Conservation (phyloP, 2,888 invertebrate genomes). For the Crocallis elinguaria region DNA sequence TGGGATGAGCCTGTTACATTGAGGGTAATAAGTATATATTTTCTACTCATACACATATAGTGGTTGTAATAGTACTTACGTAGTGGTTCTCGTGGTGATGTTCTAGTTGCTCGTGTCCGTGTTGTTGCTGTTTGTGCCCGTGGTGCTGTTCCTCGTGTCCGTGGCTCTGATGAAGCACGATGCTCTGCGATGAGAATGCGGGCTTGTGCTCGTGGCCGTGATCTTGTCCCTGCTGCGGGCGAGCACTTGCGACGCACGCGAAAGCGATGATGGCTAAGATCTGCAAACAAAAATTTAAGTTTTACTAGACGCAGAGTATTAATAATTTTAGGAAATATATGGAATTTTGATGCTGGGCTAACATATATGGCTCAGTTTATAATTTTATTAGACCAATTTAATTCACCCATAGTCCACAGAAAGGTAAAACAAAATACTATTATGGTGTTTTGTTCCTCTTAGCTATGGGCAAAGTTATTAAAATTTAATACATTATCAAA, state of each 20-base stretch:
- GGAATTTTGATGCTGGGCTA: not conserved
- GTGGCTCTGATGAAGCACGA: slow-evolving; percentile 53
- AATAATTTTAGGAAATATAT: too few relatives aligned
- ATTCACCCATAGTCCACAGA: too few relatives aligned
- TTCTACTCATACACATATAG: not conserved
- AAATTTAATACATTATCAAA: too few relatives aligned
- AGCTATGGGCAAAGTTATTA: too few relatives aligned
- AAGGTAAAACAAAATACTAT: too few relatives aligned
- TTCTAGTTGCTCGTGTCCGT: slow-evolving; percentile 9
- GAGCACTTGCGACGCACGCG: slow-evolving; percentile 12
- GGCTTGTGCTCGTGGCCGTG: slow-evolving; percentile 28
- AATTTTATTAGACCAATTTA: too few relatives aligned
- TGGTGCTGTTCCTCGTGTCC: slow-evolving; percentile 35
- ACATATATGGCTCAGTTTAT: too few relatives aligned
- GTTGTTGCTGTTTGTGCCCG: slow-evolving; percentile 2
- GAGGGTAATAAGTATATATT: slow-evolving; percentile 1
- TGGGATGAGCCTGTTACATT: slow-evolving; percentile 44
- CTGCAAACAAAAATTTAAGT: not conserved
- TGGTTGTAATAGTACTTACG: slow-evolving; percentile 33
- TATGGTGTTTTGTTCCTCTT: too few relatives aligned
- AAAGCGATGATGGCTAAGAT: slow-evolving; percentile 14
- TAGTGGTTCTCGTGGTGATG: slow-evolving; percentile 46
- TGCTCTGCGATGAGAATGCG: slow-evolving; percentile 51
- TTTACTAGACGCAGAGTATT: too few relatives aligned
- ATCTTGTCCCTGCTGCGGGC: slow-evolving; percentile 15